Evolutionary conservation across 2,113 vertebrate species (phyloP).

Genomic region (Podilymbus podiceps): DNA sequence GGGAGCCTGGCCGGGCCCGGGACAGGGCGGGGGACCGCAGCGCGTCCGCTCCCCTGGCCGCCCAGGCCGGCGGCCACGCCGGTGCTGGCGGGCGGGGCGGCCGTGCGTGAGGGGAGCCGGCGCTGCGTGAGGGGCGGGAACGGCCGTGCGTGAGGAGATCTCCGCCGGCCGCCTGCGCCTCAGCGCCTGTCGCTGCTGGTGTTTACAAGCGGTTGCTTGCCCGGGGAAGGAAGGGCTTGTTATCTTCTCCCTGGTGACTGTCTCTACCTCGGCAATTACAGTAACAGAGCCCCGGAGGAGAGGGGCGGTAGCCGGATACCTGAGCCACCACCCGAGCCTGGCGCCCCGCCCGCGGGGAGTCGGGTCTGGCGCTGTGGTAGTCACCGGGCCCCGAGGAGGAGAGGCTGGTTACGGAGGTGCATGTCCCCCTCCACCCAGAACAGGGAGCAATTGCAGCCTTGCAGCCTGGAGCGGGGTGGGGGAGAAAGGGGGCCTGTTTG

Average conservation of each 20-base stretch:
- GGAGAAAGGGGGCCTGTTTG: not conserved
- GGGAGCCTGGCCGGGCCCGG: not conserved
- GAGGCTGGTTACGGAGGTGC: rapidly evolving
- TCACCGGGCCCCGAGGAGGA: not conserved
- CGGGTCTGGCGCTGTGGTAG: not conserved
- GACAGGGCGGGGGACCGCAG: not conserved
- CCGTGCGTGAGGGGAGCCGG: not conserved
- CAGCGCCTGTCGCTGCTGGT: rapidly evolving
- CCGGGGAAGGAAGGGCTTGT: rapidly evolving
- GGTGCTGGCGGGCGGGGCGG: not conserved
- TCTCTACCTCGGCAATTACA: not conserved
- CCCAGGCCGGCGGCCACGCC: not conserved
- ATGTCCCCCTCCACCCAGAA: rapidly evolving
- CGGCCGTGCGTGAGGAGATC: not conserved
- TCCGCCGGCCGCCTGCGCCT: not conserved
- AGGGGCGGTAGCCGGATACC: not conserved
- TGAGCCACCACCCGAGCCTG: not conserved
- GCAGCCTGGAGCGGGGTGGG: not conserved
- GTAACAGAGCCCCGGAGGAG: not conserved
- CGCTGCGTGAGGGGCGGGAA: not conserved
- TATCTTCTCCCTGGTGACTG: not conserved
- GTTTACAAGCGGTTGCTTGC: not conserved
- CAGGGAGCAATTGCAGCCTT: not conserved
- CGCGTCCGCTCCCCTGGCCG: rapidly evolving
- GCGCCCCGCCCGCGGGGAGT: not conserved